These are phyloP conservation scores for Cantharis flavilabris DNA, from an alignment of 2,888 invertebrate genomes.

Conservation along the genomic window DNA sequence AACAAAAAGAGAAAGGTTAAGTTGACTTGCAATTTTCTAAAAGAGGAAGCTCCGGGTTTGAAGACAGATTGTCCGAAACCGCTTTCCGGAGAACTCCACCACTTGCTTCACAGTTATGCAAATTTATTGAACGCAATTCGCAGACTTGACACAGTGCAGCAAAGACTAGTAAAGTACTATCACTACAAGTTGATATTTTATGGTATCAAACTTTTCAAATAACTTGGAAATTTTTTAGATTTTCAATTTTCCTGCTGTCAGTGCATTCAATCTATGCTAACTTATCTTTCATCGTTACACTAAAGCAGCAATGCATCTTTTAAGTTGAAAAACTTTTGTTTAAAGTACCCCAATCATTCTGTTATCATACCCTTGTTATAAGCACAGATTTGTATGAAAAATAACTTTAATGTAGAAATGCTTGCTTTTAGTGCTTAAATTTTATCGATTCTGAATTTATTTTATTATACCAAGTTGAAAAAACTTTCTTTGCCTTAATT, in stretches of 20 bases:
- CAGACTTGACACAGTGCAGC: conserved; percentile 27
- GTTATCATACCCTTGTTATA: not conserved
- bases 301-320: not conserved
- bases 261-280: not conserved
- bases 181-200: not conserved
- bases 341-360: not conserved
- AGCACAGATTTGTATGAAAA: not conserved
- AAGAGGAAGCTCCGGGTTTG: conserved; percentile 34
- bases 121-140: conserved; percentile 41
- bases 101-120: conserved; percentile 40
- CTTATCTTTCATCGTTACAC: not conserved
- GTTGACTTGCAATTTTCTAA: conserved; percentile 30
- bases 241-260: not conserved
- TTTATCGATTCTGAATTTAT: not conserved
- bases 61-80: conserved; percentile 43
- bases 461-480: not conserved
- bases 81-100: conserved; percentile 37
- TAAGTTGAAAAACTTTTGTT: not conserved
- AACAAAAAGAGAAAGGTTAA: conserved; percentile 33
- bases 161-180: conserved; percentile 16
- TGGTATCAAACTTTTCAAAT: not conserved
- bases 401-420: not conserved
- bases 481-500: not conserved
- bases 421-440: not conserved
- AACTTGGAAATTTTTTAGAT: not conserved